A percentile compares a stretch with the other conserved stretches of the same genome.
Evolutionary conservation across 2,888 invertebrate genomes (phyloP).

Genomic region (Polietes domitor): DNA sequence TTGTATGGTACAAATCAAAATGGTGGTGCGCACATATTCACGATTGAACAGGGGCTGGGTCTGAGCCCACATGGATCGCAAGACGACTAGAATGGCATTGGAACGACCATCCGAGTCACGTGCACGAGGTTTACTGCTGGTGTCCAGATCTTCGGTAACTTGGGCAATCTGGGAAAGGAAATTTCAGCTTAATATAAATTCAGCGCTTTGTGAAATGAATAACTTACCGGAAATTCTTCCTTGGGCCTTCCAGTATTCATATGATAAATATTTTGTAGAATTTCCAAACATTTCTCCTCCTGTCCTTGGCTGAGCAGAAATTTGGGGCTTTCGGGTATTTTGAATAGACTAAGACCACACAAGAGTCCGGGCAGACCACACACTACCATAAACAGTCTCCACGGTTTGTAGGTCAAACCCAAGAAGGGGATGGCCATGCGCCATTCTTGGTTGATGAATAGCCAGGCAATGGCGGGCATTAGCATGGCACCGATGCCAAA

Average conservation of each 20-base stretch:
- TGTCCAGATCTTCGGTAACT: conserved; percentile 71
- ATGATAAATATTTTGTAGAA: conserved; percentile 73
- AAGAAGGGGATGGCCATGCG: conserved; percentile 72
- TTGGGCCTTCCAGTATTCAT: conserved; percentile 72
- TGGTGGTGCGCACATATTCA: conserved; percentile 73
- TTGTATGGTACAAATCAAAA: conserved; percentile 76
- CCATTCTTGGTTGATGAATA: conserved; percentile 77
- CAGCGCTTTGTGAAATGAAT: background rate
- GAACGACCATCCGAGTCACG: conserved; percentile 43
- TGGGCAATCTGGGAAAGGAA: conserved; percentile 65
- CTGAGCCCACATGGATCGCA: conserved; percentile 77
- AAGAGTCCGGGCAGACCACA: conserved; percentile 76
- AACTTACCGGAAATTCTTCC: conserved; percentile 72
- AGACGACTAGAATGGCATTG: conserved; percentile 64
- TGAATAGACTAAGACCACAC: conserved; percentile 73
- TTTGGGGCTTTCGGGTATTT: conserved; percentile 79
- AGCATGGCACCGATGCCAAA: conserved; percentile 77
- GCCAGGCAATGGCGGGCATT: conserved; percentile 77
- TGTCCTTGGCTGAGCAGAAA: conserved; percentile 74
- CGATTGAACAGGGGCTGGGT: conserved; percentile 77
- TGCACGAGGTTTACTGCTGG: conserved; percentile 59
- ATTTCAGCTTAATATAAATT: background rate
- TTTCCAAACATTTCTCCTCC: conserved; percentile 72
- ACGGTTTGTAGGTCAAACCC: conserved; percentile 75
- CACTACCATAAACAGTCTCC: conserved; percentile 77